These are phyloP conservation scores for Drosophila sturtevanti DNA, from an alignment of 1,140 invertebrate species.

Conservation along the genomic window DNA sequence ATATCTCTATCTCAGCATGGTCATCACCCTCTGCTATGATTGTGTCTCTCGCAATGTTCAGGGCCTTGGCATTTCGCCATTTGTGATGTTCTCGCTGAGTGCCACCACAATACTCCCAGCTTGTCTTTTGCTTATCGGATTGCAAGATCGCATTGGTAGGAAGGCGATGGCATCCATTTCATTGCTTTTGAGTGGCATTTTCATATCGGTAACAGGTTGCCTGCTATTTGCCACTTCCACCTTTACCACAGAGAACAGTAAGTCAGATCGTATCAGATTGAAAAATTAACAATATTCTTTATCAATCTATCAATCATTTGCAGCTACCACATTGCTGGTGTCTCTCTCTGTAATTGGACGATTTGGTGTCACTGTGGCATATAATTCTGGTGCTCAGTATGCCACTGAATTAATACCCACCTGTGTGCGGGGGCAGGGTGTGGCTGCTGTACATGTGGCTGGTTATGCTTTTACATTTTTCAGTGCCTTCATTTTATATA, in stretches of 20 bases:
- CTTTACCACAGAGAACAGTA: slow-evolving; percentile 40
- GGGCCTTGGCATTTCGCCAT: slow-evolving; percentile 85
- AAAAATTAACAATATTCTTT: not conserved
- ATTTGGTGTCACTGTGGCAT: slow-evolving; percentile 86
- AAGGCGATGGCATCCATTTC: slow-evolving; percentile 85
- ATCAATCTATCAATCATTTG: not conserved
- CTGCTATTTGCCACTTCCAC: slow-evolving; percentile 67
- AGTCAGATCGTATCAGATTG: slow-evolving; percentile 21
- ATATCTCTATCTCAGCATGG: slow-evolving; percentile 82
- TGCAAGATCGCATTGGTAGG: slow-evolving; percentile 85
- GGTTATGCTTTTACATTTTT: slow-evolving; percentile 84
- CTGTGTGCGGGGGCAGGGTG: slow-evolving; percentile 85
- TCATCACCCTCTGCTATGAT: slow-evolving; percentile 86
- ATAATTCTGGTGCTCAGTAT: slow-evolving; percentile 86
- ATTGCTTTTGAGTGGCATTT: slow-evolving; percentile 84
- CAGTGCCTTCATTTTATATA: slow-evolving; percentile 74
- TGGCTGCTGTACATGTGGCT: slow-evolving; percentile 84
- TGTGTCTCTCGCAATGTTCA: slow-evolving; percentile 86
- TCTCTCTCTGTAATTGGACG: slow-evolving; percentile 84
- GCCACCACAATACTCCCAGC: slow-evolving; percentile 85
- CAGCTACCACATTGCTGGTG: slow-evolving; percentile 59
- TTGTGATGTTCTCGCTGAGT: slow-evolving; percentile 84
- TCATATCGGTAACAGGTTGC: slow-evolving; percentile 81
- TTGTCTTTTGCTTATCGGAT: slow-evolving; percentile 84
- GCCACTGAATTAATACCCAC: slow-evolving; percentile 88